Conservation (phyloP, 2,797 vertebrate species). For the Phrynocephalus vlangalii region DNA sequence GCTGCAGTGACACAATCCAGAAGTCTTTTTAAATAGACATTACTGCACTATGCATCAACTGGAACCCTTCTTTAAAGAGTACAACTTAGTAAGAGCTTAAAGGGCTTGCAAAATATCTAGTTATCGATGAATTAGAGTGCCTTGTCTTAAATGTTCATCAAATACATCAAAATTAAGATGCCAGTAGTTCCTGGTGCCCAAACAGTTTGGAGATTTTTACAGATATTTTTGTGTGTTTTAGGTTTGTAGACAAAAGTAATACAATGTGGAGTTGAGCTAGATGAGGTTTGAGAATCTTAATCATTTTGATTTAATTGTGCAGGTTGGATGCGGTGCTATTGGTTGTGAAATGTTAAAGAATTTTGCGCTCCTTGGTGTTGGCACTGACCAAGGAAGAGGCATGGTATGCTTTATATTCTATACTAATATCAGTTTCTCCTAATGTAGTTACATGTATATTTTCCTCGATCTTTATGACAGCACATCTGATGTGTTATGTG, state of each 20-base stretch:
- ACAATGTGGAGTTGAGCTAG: neutral
- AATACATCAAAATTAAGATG: too few relatives aligned
- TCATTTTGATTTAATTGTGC: constrained; percentile 38
- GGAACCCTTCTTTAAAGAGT: neutral
- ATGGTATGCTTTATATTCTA: constrained; percentile 72
- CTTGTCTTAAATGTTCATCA: neutral
- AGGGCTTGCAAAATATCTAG: neutral
- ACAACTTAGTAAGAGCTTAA: neutral
- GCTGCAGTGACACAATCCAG: neutral
- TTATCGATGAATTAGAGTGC: neutral
- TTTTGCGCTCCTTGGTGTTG: constrained; percentile 94
- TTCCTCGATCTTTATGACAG: neutral
- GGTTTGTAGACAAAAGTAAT: neutral
- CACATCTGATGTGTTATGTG: neutral
- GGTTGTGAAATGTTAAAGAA: constrained; percentile 99
- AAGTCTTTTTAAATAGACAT: neutral
- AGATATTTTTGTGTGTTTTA: neutral
- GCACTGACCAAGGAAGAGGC: constrained; percentile 81
- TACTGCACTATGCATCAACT: neutral
- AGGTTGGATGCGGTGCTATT: constrained; percentile 98
- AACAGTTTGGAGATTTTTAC: neutral
- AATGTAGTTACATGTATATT: neutral
- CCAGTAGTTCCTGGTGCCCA: neutral
- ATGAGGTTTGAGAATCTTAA: neutral
- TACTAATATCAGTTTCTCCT: neutral